Conservation (phyloP, 2,797 vertebrate species). For the Oreochromis mossambicus region DNA sequence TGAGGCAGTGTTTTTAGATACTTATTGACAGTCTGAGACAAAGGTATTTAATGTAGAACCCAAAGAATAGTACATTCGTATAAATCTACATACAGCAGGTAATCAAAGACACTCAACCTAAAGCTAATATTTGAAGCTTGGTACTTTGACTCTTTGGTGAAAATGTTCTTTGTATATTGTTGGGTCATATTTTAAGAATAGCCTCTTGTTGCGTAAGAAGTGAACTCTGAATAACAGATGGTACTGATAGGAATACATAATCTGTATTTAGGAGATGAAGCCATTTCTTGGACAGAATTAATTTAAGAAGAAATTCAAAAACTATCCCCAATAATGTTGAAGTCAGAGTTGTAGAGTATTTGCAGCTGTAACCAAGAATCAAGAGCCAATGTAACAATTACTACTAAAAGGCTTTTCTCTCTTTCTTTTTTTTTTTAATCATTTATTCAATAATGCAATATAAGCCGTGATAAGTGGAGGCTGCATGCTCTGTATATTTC, state of each 20-base stretch:
- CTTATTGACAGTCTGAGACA: not conserved
- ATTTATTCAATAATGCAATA: not conserved
- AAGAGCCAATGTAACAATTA: not conserved
- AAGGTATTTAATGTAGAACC: not conserved
- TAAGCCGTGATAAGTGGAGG: slow-evolving; percentile 3
- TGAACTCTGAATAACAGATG: not conserved
- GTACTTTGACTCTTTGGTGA: not conserved
- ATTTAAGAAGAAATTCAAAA: not conserved
- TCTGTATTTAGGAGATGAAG: not conserved
- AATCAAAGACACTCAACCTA: too few species aligned
- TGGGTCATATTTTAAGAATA: not conserved
- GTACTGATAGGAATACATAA: not conserved
- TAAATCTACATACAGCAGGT: not conserved
- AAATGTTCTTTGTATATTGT: not conserved
- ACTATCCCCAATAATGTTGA: not conserved
- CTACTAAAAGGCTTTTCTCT: not conserved
- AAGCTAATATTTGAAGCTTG: not conserved
- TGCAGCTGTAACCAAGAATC: not conserved
- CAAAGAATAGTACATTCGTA: not conserved
- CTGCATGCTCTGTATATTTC: slow-evolving; percentile 33
- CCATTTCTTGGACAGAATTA: not conserved
- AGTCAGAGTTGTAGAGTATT: not conserved
- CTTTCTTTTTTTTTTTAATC: fast-evolving
- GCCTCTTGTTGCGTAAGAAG: not conserved
- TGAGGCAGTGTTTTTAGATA: not conserved